Evolutionary conservation across 23 tunicate genomes (phyloP).

Genomic region (Oikopleura vanhoeffeni): DNA sequence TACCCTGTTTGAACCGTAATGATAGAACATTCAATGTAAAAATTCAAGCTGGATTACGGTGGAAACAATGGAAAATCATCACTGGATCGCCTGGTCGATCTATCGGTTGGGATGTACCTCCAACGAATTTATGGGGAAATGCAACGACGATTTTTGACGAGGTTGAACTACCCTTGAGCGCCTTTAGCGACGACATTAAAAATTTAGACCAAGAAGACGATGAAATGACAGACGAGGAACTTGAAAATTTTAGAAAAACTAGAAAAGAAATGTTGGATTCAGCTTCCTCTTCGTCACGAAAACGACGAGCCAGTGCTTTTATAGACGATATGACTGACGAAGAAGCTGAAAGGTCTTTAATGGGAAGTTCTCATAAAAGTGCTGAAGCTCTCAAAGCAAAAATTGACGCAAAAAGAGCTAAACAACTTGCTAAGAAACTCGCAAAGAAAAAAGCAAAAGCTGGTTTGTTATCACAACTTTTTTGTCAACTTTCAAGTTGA

Average conservation of each 20-base stretch:
- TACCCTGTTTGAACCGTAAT: too few relatives aligned
- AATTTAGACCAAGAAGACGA: too few relatives aligned
- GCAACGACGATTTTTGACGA: slow-evolving; percentile 11
- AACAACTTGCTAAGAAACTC: background rate
- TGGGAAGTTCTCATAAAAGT: background rate
- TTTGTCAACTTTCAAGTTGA: too few relatives aligned
- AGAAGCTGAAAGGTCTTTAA: background rate
- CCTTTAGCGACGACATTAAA: background rate
- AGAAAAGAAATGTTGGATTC: too few relatives aligned
- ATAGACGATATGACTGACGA: background rate
- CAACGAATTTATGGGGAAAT: background rate
- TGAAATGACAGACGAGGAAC: background rate
- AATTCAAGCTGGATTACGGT: slow-evolving; percentile 55
- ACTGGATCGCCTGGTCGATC: slow-evolving; percentile 23
- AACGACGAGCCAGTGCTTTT: too few relatives aligned
- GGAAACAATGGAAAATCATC: slow-evolving; percentile 55
- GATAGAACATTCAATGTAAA: slow-evolving; percentile 23
- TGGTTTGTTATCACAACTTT: background rate
- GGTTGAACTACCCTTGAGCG: background rate
- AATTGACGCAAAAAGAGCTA: background rate
- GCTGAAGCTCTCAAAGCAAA: background rate
- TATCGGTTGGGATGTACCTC: background rate
- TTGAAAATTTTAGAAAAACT: too few relatives aligned
- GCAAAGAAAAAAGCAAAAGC: background rate
- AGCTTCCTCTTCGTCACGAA: too few relatives aligned